Conservation (phyloP, 1,140 invertebrate genomes). For the Globodera ellingtonae region DNA sequence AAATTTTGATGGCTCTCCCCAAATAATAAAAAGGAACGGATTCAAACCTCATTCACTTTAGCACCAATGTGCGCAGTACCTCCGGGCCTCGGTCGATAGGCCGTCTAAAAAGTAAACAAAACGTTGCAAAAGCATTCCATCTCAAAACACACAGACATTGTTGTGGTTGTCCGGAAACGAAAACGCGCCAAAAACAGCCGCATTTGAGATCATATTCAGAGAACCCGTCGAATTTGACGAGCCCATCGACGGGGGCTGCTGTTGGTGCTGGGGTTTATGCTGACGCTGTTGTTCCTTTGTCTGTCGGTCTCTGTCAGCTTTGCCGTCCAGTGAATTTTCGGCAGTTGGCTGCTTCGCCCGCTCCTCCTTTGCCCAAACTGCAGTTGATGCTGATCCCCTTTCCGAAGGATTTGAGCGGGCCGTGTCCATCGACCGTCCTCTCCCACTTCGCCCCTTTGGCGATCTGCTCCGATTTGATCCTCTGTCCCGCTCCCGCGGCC, state of each 20-base stretch:
- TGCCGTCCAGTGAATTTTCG: not conserved
- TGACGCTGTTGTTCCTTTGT: not conserved
- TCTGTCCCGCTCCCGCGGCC: constrained; percentile 14
- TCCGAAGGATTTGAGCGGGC: not conserved
- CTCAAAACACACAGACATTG: not conserved
- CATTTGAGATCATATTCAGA: not conserved
- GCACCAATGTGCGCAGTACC: not conserved
- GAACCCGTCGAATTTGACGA: not conserved
- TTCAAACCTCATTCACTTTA: not conserved
- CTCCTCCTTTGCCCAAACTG: constrained; percentile 11
- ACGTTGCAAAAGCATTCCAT: no score
- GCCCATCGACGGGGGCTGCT: not conserved
- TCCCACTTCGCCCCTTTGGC: not conserved
- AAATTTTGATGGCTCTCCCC: not conserved
- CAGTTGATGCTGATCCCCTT: not conserved
- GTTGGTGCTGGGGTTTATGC: not conserved
- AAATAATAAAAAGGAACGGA: not conserved
- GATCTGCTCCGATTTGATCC: constrained; percentile 10
- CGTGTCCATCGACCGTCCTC: constrained; percentile 5
- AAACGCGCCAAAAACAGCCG: constrained; percentile 22
- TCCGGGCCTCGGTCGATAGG: not conserved
- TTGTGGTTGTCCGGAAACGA: constrained; percentile 22
- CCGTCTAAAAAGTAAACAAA: constrained; percentile 4
- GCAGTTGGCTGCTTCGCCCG: not conserved
- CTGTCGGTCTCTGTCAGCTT: not conserved